Percentiles rank a stretch among this genome's conserved stretches.
Evolutionary conservation across 2,797 vertebrate species (phyloP).

Genomic region (Distichodus sexfasciatus): DNA sequence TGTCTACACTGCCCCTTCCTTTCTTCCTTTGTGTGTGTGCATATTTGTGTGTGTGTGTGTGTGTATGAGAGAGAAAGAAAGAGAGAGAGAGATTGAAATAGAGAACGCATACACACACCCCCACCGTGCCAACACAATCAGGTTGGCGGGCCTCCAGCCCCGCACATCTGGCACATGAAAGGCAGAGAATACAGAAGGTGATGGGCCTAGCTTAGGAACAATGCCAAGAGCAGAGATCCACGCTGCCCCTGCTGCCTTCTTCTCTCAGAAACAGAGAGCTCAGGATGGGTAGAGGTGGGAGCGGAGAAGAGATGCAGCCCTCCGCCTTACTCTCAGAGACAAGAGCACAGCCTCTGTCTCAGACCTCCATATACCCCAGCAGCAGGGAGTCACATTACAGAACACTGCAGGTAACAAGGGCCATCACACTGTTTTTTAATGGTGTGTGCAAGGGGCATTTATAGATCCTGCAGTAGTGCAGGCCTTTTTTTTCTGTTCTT

Average conservation of each 20-base stretch:
- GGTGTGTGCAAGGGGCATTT: not conserved
- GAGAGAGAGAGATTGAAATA: not conserved
- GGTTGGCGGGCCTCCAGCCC: conserved; percentile 54
- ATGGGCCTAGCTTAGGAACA: conserved; percentile 55
- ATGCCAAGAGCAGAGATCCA: conserved; percentile 43
- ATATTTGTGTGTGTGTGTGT: not conserved
- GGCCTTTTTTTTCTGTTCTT: no score
- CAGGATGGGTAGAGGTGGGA: conserved; percentile 2
- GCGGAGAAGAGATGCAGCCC: not conserved
- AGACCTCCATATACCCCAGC: not conserved
- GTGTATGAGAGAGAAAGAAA: not conserved
- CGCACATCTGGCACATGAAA: conserved; percentile 67
- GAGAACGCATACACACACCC: not conserved
- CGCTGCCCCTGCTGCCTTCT: conserved; percentile 22
- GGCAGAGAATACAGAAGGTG: conserved; percentile 59
- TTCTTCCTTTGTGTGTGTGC: not conserved
- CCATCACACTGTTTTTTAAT: not conserved
- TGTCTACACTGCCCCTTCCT: not conserved
- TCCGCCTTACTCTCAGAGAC: not conserved
- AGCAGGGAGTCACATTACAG: not conserved
- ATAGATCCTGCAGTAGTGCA: no score
- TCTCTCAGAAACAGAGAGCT: conserved; percentile 1
- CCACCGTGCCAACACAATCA: conserved; percentile 52
- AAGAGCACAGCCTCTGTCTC: not conserved
- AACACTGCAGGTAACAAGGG: not conserved